Evolutionary conservation across 1,140 invertebrate genomes (phyloP).

Genomic region (Ptiloglossa arizonensis): DNA sequence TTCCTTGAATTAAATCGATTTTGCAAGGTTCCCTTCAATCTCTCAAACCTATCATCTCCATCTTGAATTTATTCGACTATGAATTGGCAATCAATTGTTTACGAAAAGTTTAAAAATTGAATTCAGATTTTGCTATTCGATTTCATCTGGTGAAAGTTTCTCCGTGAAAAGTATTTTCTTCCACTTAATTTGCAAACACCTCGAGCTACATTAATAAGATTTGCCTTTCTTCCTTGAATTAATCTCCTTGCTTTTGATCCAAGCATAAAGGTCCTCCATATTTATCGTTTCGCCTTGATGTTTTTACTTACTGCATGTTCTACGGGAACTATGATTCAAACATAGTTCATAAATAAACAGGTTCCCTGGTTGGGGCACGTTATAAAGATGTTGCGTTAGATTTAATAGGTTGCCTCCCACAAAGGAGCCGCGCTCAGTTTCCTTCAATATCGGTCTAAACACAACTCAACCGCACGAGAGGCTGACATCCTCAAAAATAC

Average conservation of each 20-base stretch:
- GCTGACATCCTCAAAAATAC: neutral
- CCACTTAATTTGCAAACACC: too few species aligned
- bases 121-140: too few species aligned
- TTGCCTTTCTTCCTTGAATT: neutral
- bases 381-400: constrained; percentile 11
- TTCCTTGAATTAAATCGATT: too few species aligned
- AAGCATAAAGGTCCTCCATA: neutral
- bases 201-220: too few species aligned
- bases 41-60: too few species aligned
- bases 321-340: neutral
- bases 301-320: neutral
- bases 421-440: neutral
- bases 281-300: neutral
- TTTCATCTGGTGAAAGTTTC: too few species aligned
- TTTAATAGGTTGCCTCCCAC: constrained; percentile 20
- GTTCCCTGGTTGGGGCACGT: neutral
- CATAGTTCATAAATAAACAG: constrained; percentile 14
- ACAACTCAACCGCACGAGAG: neutral
- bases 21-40: too few species aligned
- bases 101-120: too few species aligned
- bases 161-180: too few species aligned
- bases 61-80: too few species aligned
- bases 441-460: constrained; percentile 16
- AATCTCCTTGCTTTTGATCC: neutral
- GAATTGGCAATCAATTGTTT: too few species aligned